Evolutionary conservation across 2,797 vertebrate genomes (phyloP).

Genomic region (Pteronotus mesoamericanus): DNA sequence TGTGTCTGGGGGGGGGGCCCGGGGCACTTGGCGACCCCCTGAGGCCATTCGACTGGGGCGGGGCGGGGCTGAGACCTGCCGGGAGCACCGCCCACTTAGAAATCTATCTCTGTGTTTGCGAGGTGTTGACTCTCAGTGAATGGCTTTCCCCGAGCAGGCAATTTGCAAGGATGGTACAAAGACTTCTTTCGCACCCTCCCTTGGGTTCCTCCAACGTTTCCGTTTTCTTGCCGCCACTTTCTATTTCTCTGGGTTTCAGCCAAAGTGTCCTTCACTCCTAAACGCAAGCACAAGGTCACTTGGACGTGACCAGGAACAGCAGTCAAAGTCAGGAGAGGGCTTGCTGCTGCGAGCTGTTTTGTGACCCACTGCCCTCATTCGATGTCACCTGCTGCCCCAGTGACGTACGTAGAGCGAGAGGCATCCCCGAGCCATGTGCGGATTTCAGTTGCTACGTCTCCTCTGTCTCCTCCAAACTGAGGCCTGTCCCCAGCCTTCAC

Average conservation of each 20-base stretch:
- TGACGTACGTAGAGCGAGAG: too few species aligned
- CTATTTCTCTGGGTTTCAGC: background rate
- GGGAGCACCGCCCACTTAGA: background rate
- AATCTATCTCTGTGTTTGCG: background rate
- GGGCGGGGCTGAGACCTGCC: background rate
- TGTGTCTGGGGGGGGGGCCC: background rate
- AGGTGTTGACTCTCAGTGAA: rapidly evolving
- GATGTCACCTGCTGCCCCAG: too few species aligned
- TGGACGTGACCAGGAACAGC: too few species aligned
- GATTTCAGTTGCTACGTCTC: too few species aligned
- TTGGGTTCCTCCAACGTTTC: background rate
- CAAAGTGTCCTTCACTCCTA: background rate
- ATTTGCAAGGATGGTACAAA: background rate
- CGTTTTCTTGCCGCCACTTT: background rate
- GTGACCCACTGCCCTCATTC: background rate
- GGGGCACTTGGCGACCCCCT: background rate
- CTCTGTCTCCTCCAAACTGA: background rate
- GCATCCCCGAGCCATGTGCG: too few species aligned
- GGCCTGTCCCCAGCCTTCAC: background rate
- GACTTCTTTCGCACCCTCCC: background rate
- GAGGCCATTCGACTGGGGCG: background rate
- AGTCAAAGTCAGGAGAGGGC: background rate
- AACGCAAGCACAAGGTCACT: background rate
- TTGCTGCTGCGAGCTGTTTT: background rate
- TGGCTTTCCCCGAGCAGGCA: background rate